Conservation (phyloP, 2,888 invertebrate species). For the Argynnis bischoffii region DNA sequence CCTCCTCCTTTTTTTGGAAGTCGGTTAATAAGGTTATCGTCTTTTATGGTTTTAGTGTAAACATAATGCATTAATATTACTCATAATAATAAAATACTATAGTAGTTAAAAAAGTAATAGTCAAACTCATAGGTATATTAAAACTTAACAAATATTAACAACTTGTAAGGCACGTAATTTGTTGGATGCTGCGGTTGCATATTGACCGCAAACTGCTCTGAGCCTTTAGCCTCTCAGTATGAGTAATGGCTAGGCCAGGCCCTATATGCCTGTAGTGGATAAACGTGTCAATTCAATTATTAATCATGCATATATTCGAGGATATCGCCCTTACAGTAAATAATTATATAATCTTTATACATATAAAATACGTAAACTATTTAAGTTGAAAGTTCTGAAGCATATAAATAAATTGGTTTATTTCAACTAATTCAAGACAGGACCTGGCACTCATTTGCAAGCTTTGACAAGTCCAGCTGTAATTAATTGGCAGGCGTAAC, state of each 20-base stretch:
- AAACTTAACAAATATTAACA: slow-evolving; percentile 52
- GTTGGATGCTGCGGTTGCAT: slow-evolving; percentile 43
- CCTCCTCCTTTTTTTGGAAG: too few species aligned
- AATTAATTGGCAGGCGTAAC: slow-evolving; percentile 64
- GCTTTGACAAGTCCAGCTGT: slow-evolving; percentile 71
- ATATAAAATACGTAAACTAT: too few species aligned
- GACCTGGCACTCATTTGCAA: slow-evolving; percentile 62
- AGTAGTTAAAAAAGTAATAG: too few species aligned
- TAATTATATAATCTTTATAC: too few species aligned
- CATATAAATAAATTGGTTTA: too few species aligned
- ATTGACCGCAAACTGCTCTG: slow-evolving; percentile 46
- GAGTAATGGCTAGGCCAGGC: slow-evolving; percentile 36
- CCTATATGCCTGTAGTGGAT: slow-evolving; percentile 2
- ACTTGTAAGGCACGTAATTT: slow-evolving; percentile 47
- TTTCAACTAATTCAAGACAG: slow-evolving; percentile 15
- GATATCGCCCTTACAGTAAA: too few species aligned
- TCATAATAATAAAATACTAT: too few species aligned
- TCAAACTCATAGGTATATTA: slow-evolving; percentile 37
- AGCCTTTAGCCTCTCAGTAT: slow-evolving; percentile 46
- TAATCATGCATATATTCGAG: background rate
- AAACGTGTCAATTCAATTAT: slow-evolving; percentile 30
- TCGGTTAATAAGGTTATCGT: too few species aligned
- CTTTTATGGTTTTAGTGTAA: too few species aligned
- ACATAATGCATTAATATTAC: too few species aligned
- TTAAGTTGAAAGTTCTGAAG: too few species aligned